These are phyloP conservation scores for Antedon mediterranea DNA, from an alignment of 53 echinoderm and acorn worm genomes.

Conservation along the genomic window DNA sequence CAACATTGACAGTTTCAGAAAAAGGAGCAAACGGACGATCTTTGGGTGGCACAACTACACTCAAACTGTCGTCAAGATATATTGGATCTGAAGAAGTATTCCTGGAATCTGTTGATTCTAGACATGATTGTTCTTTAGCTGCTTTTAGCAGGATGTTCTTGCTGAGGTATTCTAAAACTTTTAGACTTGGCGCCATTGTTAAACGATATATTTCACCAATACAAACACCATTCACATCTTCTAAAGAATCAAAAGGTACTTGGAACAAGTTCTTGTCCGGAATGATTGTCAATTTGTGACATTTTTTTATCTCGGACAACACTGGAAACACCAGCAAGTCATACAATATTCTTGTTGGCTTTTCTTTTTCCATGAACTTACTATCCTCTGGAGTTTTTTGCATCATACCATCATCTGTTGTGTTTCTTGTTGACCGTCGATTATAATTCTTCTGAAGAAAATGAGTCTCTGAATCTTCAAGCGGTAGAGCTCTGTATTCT, in stretches of 20 bases:
- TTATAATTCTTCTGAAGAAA: slow-evolving; percentile 24
- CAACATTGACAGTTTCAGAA: slow-evolving; percentile 11
- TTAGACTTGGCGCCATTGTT: slow-evolving; percentile 34
- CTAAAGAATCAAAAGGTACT: slow-evolving; percentile 54
- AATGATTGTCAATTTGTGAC: slow-evolving; percentile 40
- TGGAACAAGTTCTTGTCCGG: slow-evolving; percentile 29
- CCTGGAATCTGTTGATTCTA: not conserved
- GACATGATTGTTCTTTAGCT: not conserved
- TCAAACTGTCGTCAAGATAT: slow-evolving; percentile 63
- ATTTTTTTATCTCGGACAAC: slow-evolving; percentile 7
- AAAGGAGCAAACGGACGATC: slow-evolving; percentile 45
- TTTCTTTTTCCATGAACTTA: not conserved
- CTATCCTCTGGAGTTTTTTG: not conserved
- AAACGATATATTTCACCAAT: slow-evolving; percentile 32
- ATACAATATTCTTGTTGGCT: slow-evolving; percentile 21
- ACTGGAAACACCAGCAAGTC: slow-evolving; percentile 20
- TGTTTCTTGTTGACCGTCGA: slow-evolving; percentile 2
- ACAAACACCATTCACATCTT: slow-evolving; percentile 17
- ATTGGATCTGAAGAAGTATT: slow-evolving; percentile 22
- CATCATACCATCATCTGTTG: not conserved
- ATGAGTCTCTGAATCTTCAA: slow-evolving; percentile 39
- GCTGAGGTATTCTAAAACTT: slow-evolving; percentile 14
- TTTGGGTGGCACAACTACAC: slow-evolving; percentile 62
- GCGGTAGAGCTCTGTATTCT: slow-evolving; percentile 73
- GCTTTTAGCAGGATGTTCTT: slow-evolving; percentile 11